Evolutionary conservation across 1,140 invertebrate species (phyloP).

Genomic region (Hydropsyche tenuis): DNA sequence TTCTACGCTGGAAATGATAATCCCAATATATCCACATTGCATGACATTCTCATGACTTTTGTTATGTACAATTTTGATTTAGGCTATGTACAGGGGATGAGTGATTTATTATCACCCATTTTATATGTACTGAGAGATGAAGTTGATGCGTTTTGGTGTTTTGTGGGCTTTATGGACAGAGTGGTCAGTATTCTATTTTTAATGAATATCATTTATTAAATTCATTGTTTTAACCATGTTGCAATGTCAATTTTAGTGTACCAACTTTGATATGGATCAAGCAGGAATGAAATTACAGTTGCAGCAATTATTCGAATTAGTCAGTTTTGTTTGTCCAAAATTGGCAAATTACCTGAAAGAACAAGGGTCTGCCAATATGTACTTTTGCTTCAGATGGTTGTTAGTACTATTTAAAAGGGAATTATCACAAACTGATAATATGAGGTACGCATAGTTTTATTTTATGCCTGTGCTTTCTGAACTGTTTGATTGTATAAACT

Average conservation of each 20-base stretch:
- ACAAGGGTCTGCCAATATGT: constrained; percentile 97
- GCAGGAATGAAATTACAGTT: constrained; percentile 96
- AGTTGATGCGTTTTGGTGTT: constrained; percentile 98
- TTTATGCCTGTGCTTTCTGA: constrained; percentile 29
- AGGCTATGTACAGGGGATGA: constrained; percentile 97
- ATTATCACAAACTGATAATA: constrained; percentile 75
- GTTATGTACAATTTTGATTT: constrained; percentile 99
- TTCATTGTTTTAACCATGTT: constrained; percentile 7
- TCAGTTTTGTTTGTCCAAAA: constrained; percentile 83
- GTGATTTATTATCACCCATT: constrained; percentile 93
- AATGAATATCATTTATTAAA: constrained; percentile 26
- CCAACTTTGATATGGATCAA: constrained; percentile 98
- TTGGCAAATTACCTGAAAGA: constrained; percentile 85
- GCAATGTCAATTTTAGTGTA: constrained; percentile 65
- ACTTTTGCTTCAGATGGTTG: constrained; percentile 97
- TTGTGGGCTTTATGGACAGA: constrained; percentile 97
- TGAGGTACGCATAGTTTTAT: constrained; percentile 64
- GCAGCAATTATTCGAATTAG: constrained; percentile 79
- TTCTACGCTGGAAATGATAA: constrained; percentile 94
- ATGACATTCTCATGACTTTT: constrained; percentile 97
- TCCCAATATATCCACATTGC: constrained; percentile 81
- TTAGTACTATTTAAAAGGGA: constrained; percentile 86
- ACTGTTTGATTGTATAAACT: neutral
- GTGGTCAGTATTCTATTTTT: constrained; percentile 70
- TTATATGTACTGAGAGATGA: constrained; percentile 90